phyloP scores from a whole-genome alignment of 2,113 vertebrate genomes.

The Anarrhichthys ocellatus region DNA sequence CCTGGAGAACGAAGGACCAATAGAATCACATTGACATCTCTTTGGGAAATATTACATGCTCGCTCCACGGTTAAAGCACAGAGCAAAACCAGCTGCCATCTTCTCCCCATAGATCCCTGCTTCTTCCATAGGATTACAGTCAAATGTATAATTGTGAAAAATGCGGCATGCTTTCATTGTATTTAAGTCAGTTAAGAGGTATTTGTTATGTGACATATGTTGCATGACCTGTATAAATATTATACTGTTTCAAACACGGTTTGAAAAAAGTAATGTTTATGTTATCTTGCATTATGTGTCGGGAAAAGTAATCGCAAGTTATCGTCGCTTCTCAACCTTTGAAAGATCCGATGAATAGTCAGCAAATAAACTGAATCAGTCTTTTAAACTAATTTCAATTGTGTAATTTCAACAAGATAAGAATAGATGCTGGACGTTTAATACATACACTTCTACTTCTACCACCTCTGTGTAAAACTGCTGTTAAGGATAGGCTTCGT shows the following conservation, averaged over 20 bases:
- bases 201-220: not conserved
- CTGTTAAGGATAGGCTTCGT: not conserved
- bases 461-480: not conserved
- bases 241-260: not conserved
- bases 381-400: not conserved
- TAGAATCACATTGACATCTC: conserved; percentile 41
- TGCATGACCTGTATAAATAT: not conserved
- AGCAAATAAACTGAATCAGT: not conserved
- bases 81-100: not conserved
- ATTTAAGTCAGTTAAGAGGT: not conserved
- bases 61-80: not conserved
- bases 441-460: not conserved
- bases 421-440: not conserved
- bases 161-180: not conserved
- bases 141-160: not conserved
- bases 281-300: not conserved
- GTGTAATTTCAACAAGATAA: not conserved
- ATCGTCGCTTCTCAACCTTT: not conserved
- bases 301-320: not conserved
- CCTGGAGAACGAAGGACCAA: conserved; percentile 25
- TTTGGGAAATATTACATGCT: conserved; percentile 31
- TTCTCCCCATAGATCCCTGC: not conserved
- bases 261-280: no score
- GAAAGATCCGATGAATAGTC: not conserved
- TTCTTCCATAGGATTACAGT: not conserved